Evolutionary conservation across 2,888 invertebrate species (phyloP).

Genomic region (Tachina grossa): DNA sequence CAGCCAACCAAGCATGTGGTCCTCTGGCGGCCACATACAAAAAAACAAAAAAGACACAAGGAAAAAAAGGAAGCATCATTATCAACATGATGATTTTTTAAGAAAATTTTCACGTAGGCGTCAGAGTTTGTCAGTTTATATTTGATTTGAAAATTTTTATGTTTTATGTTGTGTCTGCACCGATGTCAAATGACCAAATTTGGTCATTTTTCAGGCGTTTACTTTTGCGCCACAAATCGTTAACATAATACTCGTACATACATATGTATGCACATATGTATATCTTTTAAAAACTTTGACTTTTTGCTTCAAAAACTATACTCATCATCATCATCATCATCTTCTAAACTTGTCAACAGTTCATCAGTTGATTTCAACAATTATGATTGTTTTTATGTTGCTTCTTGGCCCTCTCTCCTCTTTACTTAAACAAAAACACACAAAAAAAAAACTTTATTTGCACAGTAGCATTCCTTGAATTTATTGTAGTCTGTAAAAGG

Average conservation of each 20-base stretch:
- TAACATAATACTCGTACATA: constrained; percentile 6
- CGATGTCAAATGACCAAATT: constrained; percentile 69
- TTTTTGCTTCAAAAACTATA: constrained; percentile 25
- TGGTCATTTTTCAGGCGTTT: constrained; percentile 72
- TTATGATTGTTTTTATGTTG: constrained; percentile 54
- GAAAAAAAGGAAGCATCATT: constrained; percentile 33
- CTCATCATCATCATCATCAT: constrained; percentile 21
- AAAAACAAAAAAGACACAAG: constrained; percentile 44
- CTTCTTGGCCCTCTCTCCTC: constrained; percentile 5
- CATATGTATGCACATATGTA: too few relatives aligned
- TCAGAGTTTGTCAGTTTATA: constrained; percentile 71
- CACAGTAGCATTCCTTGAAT: constrained; percentile 64
- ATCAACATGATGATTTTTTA: constrained; percentile 47
- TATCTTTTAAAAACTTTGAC: constrained; percentile 56
- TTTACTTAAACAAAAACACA: not conserved
- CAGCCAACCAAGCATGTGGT: constrained; percentile 61
- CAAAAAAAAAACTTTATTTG: not conserved
- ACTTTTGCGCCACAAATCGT: constrained; percentile 68
- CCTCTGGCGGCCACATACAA: constrained; percentile 44
- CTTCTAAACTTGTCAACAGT: constrained; percentile 73
- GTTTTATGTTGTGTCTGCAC: constrained; percentile 56
- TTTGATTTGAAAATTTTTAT: constrained; percentile 63
- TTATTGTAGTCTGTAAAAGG: constrained; percentile 56
- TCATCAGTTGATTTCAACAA: constrained; percentile 72
- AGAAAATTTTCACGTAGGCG: constrained; percentile 75